Evolutionary conservation across 2,888 invertebrate species (phyloP).

Genomic region (Silvanus unidentatus): DNA sequence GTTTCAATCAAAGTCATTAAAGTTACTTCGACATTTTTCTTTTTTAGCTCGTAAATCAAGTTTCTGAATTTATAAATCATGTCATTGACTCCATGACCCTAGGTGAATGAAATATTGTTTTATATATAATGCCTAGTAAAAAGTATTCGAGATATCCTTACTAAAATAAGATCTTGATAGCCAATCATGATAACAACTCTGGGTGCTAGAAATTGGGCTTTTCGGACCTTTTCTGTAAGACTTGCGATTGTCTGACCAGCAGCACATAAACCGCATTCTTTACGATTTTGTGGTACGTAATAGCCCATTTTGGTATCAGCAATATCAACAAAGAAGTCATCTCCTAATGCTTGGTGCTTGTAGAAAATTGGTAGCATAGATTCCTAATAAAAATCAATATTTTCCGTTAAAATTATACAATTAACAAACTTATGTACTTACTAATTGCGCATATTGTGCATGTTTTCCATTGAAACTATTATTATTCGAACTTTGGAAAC

Average conservation of each 20-base stretch:
- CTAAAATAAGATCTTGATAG: constrained; percentile 26
- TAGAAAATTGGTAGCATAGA: constrained; percentile 33
- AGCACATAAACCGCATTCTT: constrained; percentile 29
- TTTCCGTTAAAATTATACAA: constrained; percentile 3
- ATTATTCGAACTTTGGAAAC: background rate
- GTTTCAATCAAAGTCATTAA: constrained; percentile 30
- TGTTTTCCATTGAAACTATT: background rate
- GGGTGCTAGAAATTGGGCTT: constrained; percentile 27
- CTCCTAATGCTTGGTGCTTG: constrained; percentile 34
- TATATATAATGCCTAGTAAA: background rate
- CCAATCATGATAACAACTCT: constrained; percentile 34
- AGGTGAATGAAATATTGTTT: too few relatives aligned
- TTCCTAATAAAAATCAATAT: constrained; percentile 24
- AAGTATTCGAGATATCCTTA: constrained; percentile 4
- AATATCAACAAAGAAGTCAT: constrained; percentile 35
- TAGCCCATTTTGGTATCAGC: constrained; percentile 34
- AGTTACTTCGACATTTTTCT: constrained; percentile 28
- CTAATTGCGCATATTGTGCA: background rate
- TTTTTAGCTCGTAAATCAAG: constrained; percentile 27
- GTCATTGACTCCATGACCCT: constrained; percentile 27
- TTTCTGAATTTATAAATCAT: constrained; percentile 31
- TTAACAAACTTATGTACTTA: background rate
- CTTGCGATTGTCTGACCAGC: constrained; percentile 27
- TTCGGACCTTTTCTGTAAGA: constrained; percentile 26
- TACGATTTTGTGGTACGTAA: constrained; percentile 31